Base-by-base conservation (phyloP, 2,797 vertebrate species). In the Carduelis carduelis region DNA sequence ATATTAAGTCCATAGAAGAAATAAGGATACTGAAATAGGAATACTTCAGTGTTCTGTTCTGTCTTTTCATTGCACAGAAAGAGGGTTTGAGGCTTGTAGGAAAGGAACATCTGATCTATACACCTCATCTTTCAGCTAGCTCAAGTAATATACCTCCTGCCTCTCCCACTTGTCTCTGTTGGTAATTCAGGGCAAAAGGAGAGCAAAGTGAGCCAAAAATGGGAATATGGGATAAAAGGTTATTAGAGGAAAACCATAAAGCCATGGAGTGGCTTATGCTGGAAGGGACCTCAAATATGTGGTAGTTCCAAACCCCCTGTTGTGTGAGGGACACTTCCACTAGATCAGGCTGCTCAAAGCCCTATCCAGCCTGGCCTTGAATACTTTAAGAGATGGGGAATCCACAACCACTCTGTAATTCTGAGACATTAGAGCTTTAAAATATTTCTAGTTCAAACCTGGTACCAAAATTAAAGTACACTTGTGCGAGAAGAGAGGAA, bases 331-430 rank as follows among this genome's bases (percentile, higher is more conserved):
- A 35, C 21, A 32, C 3, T 71, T 22, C 19, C 13, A 32, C 22
- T 32, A 14, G 26, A 20, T 7, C 7, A 46, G 17, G 28, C 4
- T 56, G 8, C 30, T 63, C 71, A 57, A 15, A 46, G 30, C 26
- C 22, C 46, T 30, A 32, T 59, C 5, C 18, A 44, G 2, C 18
- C 28, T 46, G 50, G 14, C 28, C 13, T 24, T 26, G 12, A 64
- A 27, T 13, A 14, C 14, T 46, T 46, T 20, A 11, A 32, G 19
- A 22, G 22, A 14, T 46, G 30, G 1, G 8, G 44, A 59, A 11
- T 8, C 15, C 39, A 39, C 12, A 53, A 23, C 12, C 0, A 1
- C 19, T 59, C 15, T 32, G 46, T 7, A 7, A 4, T n/a, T 21
- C 8, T 28, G 37, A 64, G 5, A 5, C 28, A 82, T 56, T 78